Evolutionary conservation across 2,797 vertebrate species (phyloP).

Genomic region (Neosilurus mollespiculum): DNA sequence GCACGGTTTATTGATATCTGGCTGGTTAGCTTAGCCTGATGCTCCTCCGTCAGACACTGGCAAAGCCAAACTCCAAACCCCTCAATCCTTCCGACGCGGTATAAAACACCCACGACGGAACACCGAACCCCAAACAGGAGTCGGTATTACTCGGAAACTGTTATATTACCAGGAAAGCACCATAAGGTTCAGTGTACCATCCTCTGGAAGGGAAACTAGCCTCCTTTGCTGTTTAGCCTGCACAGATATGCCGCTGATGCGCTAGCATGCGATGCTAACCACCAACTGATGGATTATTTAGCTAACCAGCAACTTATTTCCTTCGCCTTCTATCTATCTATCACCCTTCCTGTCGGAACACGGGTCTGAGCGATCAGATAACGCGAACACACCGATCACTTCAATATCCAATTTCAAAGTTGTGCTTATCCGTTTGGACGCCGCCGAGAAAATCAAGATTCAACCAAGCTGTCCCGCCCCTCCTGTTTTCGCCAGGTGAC

Average conservation of each 20-base stretch:
- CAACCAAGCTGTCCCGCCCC: slow-evolving; percentile 56
- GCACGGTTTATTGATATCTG: not conserved
- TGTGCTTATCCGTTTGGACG: slow-evolving; percentile 46
- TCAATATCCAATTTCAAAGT: not conserved
- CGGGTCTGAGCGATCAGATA: not conserved
- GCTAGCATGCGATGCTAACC: slow-evolving; percentile 61
- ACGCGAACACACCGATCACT: slow-evolving; percentile 5
- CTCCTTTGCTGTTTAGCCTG: slow-evolving; percentile 46
- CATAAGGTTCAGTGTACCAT: slow-evolving; percentile 23
- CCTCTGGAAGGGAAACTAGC: slow-evolving; percentile 35
- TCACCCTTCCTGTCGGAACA: not conserved
- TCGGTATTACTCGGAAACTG: not conserved
- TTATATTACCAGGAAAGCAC: not conserved
- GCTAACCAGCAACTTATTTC: slow-evolving; percentile 7
- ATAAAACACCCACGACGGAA: no score
- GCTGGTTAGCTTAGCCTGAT: slow-evolving; percentile 48
- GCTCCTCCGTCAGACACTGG: not conserved
- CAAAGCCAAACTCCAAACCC: slow-evolving; percentile 10
- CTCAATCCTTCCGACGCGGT: not conserved
- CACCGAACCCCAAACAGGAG: no score
- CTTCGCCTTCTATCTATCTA: not conserved
- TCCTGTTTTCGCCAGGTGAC: slow-evolving; percentile 35
- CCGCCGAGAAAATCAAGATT: slow-evolving; percentile 38
- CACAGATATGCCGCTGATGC: slow-evolving; percentile 45
- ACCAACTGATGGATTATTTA: slow-evolving; percentile 32